Conservation (phyloP, 2,888 invertebrate species). For the Torymus texanus region DNA sequence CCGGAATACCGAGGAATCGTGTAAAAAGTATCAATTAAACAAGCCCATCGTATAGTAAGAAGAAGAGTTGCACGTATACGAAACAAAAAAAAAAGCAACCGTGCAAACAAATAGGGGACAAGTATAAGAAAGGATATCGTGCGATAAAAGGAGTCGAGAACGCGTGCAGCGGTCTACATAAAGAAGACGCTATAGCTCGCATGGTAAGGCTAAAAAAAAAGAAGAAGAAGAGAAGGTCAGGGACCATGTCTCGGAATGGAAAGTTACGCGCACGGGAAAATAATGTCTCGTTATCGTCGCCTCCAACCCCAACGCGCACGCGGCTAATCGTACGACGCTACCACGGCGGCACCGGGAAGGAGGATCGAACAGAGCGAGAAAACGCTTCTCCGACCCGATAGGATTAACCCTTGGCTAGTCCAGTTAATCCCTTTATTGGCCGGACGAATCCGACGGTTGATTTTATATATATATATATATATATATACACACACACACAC, state of each 20-base stretch:
- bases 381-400: slow-evolving; percentile 68
- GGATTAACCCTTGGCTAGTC: slow-evolving; percentile 72
- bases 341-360: slow-evolving; percentile 32
- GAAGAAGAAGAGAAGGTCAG: neutral
- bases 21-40: too few species aligned
- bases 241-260: neutral
- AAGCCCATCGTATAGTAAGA: too few species aligned
- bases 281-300: slow-evolving; percentile 64
- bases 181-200: too few species aligned
- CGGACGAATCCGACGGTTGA: slow-evolving; percentile 66
- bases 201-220: neutral
- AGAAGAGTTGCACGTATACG: too few species aligned
- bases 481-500: too few species aligned
- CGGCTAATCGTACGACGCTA: slow-evolving; percentile 58
- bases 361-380: slow-evolving; percentile 58
- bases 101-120: too few species aligned
- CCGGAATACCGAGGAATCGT: too few species aligned
- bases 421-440: slow-evolving; percentile 74
- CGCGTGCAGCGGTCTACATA: too few species aligned
- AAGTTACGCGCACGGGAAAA: slow-evolving; percentile 52
- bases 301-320: slow-evolving; percentile 26
- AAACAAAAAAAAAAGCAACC: too few species aligned
- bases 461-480: too few species aligned
- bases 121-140: too few species aligned
- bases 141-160: too few species aligned